phyloP scores from a whole-genome alignment of 2,888 invertebrate species.

The Balanococcus diminutus region DNA sequence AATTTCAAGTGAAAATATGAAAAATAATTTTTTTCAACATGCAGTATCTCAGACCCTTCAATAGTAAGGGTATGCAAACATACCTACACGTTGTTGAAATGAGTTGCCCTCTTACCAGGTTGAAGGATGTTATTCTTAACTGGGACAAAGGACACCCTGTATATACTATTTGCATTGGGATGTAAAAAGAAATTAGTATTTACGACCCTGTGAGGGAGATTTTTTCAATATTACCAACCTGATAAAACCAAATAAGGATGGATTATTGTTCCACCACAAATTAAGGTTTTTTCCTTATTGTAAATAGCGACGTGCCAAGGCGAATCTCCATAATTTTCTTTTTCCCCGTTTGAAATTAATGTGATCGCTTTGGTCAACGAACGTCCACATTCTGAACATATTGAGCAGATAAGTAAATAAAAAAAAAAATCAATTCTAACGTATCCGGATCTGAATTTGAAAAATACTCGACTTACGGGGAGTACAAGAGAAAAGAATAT shows the following conservation, averaged over 20 bases:
- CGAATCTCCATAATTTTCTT: slow-evolving; percentile 28
- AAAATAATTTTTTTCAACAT: too few relatives aligned
- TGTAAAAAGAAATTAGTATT: too few relatives aligned
- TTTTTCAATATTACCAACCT: not conserved
- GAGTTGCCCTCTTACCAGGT: too few relatives aligned
- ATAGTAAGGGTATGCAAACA: too few relatives aligned
- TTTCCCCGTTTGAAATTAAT: slow-evolving; percentile 25
- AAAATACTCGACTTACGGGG: slow-evolving; percentile 47
- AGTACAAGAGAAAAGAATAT: slow-evolving; percentile 22
- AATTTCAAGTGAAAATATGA: too few relatives aligned
- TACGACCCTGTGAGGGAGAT: too few relatives aligned
- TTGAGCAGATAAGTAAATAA: too few relatives aligned
- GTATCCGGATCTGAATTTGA: not conserved
- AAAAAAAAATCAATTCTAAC: not conserved
- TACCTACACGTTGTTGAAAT: too few relatives aligned
- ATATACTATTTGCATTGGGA: too few relatives aligned
- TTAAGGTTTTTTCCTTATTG: not conserved
- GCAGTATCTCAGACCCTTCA: too few relatives aligned
- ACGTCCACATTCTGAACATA: slow-evolving; percentile 38
- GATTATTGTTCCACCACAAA: slow-evolving; percentile 49
- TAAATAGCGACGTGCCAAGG: slow-evolving; percentile 50
- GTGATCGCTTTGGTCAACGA: not conserved
- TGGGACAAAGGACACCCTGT: too few relatives aligned
- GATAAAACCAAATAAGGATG: slow-evolving; percentile 28
- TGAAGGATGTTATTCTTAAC: too few relatives aligned